Conservation (phyloP, 1,140 invertebrate genomes). For the Euglossa dilemma region DNA sequence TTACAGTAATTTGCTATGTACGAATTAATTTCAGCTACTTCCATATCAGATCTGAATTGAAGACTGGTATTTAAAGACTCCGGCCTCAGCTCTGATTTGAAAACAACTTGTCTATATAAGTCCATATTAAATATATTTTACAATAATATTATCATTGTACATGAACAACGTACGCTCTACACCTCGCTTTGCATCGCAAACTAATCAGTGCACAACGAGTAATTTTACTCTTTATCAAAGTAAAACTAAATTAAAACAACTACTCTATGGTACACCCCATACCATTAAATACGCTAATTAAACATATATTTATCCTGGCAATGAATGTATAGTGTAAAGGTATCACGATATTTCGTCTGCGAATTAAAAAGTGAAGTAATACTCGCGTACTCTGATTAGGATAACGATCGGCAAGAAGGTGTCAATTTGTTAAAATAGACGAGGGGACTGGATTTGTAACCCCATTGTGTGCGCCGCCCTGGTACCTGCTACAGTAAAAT, state of each 20-base stretch:
- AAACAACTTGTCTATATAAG: constrained; percentile 75
- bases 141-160: constrained; percentile 82
- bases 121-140: constrained; percentile 82
- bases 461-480: constrained; percentile 76
- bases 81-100: constrained; percentile 71
- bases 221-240: constrained; percentile 23
- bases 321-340: constrained; percentile 5
- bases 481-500: constrained; percentile 74
- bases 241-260: constrained; percentile 45
- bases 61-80: constrained; percentile 43
- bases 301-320: background rate
- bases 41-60: constrained; percentile 71
- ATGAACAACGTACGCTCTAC: constrained; percentile 81
- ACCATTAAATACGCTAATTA: constrained; percentile 10
- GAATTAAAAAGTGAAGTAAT: constrained; percentile 32
- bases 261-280: constrained; percentile 23
- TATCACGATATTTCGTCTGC: constrained; percentile 2
- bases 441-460: constrained; percentile 74
- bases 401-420: constrained; percentile 74
- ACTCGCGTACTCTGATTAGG: constrained; percentile 72
- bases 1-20: constrained; percentile 77
- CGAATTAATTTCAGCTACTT: constrained; percentile 74
- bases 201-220: constrained; percentile 67
- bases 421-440: constrained; percentile 80
- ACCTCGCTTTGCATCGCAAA: constrained; percentile 70